Conservation (phyloP, 1,140 invertebrate species). For the Coptotermes formosanus region DNA sequence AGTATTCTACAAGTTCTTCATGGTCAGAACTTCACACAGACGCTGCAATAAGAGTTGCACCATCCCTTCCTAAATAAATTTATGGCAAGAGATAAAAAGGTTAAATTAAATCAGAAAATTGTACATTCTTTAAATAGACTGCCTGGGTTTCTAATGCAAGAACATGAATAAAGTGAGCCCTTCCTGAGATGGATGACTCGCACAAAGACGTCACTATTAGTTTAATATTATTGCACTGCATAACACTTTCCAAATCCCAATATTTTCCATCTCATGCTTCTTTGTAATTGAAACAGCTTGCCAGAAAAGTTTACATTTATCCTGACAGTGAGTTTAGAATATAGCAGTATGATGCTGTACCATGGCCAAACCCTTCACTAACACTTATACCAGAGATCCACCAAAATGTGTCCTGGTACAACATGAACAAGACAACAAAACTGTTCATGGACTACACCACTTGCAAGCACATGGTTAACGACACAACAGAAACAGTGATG, state of each 20-base stretch:
- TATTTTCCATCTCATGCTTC: neutral
- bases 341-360: neutral
- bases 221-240: conserved; percentile 27
- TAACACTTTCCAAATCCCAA: conserved; percentile 16
- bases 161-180: neutral
- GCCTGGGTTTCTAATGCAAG: neutral
- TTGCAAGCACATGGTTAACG: neutral
- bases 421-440: neutral
- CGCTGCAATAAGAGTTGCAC: neutral
- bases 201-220: neutral
- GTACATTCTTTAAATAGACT: neutral
- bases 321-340: neutral
- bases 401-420: neutral
- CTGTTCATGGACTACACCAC: neutral
- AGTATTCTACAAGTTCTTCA: neutral
- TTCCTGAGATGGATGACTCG: neutral
- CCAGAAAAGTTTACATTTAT: neutral
- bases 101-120: neutral
- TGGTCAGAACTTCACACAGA: neutral
- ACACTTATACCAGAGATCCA: neutral
- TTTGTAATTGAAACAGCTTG: neutral
- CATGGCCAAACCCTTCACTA: neutral
- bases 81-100: neutral
- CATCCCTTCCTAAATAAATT: neutral
- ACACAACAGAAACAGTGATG: neutral